A percentile compares a stretch with the other conserved stretches of the same genome.
Evolutionary conservation across 1,140 invertebrate species (phyloP).

Genomic region (Bradynema listronoti): DNA sequence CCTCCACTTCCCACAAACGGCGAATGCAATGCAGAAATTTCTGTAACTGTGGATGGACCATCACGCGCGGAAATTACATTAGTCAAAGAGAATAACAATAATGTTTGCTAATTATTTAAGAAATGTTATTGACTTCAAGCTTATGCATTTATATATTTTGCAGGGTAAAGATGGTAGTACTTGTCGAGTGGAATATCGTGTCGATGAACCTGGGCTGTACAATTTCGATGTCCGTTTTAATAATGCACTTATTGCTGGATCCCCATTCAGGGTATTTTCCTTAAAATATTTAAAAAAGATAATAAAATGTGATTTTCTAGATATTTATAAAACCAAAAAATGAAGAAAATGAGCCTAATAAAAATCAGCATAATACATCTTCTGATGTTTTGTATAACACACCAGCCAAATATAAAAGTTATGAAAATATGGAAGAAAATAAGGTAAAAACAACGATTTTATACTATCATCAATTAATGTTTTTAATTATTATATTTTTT

Average conservation of each 20-base stretch:
- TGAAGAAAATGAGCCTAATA: too few species aligned
- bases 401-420: too few species aligned
- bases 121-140: too few species aligned
- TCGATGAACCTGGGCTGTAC: conserved; percentile 29
- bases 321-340: conserved; percentile 5
- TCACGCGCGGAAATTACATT: conserved; percentile 23
- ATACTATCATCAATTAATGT: too few species aligned
- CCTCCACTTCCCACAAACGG: too few species aligned
- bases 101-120: not conserved
- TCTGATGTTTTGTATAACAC: too few species aligned
- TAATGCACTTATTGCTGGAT: conserved; percentile 24
- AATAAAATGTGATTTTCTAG: not conserved
- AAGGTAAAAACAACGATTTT: too few species aligned
- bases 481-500: not conserved
- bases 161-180: conserved; percentile 7
- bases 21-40: conserved; percentile 22
- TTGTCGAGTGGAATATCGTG: conserved; percentile 24
- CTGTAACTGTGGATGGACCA: conserved; percentile 26
- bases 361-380: too few species aligned
- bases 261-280: conserved; percentile 25
- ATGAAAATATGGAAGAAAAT: too few species aligned
- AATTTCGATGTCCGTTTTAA: conserved; percentile 23
- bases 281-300: not conserved
- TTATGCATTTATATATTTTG: not conserved
- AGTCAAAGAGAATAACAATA: conserved; percentile 1